Evolutionary conservation across 2,888 invertebrate genomes (phyloP).

Genomic region (Gisinianus flammeolus): DNA sequence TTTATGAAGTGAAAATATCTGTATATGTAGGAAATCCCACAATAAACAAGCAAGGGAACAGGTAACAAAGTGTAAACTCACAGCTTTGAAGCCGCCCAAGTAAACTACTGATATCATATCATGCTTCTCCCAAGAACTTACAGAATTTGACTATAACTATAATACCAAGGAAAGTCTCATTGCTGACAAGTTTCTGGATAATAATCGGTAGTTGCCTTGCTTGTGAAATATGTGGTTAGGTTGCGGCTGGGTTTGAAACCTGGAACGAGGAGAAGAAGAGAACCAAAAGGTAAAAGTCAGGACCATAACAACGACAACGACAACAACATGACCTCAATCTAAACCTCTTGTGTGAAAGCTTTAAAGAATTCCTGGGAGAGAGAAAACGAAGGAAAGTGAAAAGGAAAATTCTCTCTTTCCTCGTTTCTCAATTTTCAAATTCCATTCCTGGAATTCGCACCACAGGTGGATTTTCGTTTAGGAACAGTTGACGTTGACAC

Average conservation of each 20-base stretch:
- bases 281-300: neutral
- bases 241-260: neutral
- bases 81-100: no score
- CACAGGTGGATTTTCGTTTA: conserved; percentile 8
- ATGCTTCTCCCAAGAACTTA: no score
- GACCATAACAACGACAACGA: neutral
- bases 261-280: neutral
- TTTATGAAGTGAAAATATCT: no score
- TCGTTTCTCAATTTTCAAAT: neutral
- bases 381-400: neutral
- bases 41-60: no score
- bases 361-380: neutral
- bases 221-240: neutral
- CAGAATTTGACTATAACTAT: no score
- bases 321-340: neutral
- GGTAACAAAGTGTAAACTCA: no score
- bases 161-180: neutral
- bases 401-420: neutral
- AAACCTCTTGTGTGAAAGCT: neutral
- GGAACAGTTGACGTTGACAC: neutral
- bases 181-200: neutral
- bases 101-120: no score
- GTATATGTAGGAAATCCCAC: no score
- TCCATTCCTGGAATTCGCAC: neutral
- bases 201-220: neutral